Evolutionary conservation across 2,888 invertebrate genomes (phyloP), one percentile per base, ranked within the genome.

Genomic region (Lymantria monacha): DNA sequence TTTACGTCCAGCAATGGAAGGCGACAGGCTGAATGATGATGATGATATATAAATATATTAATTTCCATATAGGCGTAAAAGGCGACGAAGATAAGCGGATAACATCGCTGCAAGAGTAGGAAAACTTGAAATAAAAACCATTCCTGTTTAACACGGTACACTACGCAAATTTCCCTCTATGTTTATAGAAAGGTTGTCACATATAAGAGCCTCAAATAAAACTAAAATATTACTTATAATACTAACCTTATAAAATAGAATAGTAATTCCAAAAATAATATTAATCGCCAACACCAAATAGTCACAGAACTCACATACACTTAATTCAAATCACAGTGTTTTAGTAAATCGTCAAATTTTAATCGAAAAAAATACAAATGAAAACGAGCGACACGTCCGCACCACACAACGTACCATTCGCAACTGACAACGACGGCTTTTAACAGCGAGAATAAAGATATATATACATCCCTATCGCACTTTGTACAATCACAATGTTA

Each of bases 371-470:
- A 38, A 38, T 12, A 7, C 40, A 41, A 46, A 61, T 43, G 45
- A 40, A 15, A 43, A 49, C 45, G 9, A 22, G 11, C 12, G n/a
- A 46, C 52, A 42, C 67, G 41, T 55, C 70, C 52, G 46, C 31
- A 31, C 58, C 1, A 51, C 0, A 43, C 51, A 37, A 55, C 44
- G 56, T 56, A 55, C 51, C 44, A 61, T 66, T 59, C 62, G 59
- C 70, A 62, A 88, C 88, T 87, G 76, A 66, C 65, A 49, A 49
- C 48, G 41, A 9, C 31, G 45, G 42, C 51, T 50, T 55, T 56
- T 56, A 49, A 61, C 57, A 44, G 50, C 31, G 49, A 14, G 66
- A 53, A 68, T 68, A 67, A 88, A 83, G 82, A 83, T 66, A 47
- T 74, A 49, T 37, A 12, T 33, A 61, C 10, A 44, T 81, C 81